These are phyloP conservation scores for Ptyas mucosa DNA, from an alignment of 2,113 vertebrate genomes.

Conservation along the genomic window DNA sequence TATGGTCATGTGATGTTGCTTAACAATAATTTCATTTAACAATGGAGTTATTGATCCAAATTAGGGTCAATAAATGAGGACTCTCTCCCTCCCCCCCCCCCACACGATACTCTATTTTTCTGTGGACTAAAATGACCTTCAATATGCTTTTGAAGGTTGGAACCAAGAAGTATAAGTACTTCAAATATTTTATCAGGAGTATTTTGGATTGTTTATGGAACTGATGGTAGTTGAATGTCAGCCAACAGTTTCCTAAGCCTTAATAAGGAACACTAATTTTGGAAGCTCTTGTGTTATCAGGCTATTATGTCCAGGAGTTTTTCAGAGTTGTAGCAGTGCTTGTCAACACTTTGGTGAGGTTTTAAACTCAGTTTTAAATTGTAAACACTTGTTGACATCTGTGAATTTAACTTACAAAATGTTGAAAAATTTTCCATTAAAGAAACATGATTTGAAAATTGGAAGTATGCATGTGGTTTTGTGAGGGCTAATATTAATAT, in stretches of 20 bases:
- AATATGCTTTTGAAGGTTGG: conserved; percentile 35
- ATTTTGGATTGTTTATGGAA: conserved; percentile 62
- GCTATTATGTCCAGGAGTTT: conserved; percentile 29
- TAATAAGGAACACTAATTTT: conserved; percentile 65
- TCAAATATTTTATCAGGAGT: conserved; percentile 69
- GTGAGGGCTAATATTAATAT: neutral
- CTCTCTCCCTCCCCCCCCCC: neutral
- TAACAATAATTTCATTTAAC: neutral
- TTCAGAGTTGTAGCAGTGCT: conserved; percentile 2
- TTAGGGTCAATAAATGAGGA: neutral
- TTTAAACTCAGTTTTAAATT: neutral
- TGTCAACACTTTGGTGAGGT: conserved; percentile 1
- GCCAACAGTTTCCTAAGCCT: conserved; percentile 52
- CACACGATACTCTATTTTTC: neutral
- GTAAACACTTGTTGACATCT: neutral
- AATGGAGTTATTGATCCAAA: neutral
- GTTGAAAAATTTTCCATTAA: neutral
- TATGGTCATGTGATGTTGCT: neutral
- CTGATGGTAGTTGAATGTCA: conserved; percentile 56
- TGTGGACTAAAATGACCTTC: conserved; percentile 56
- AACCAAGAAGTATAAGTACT: conserved; percentile 33
- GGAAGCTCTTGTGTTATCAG: conserved; percentile 62
- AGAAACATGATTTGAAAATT: neutral
- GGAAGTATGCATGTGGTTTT: neutral
- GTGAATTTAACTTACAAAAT: neutral